Base-by-base conservation (phyloP, 2,113 vertebrate genomes). In the Helogale parvula region DNA sequence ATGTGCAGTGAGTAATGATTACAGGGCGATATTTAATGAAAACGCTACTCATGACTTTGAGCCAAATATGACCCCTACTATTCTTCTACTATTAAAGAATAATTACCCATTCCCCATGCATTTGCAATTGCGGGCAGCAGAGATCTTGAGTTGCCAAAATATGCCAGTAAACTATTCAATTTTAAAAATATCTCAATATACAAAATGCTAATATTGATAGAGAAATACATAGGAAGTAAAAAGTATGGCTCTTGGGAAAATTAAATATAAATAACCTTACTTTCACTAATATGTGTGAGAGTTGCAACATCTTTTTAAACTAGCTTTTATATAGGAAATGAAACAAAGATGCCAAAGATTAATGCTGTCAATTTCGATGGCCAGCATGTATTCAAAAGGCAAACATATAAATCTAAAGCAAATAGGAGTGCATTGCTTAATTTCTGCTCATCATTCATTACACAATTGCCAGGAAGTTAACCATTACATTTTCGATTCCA, bases 401-500 rank as follows among this genome's bases (percentile, higher is more conserved):
- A 97, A 91, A 96, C 80, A 94, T 93, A 95, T 95, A 95, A 92
- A 97, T 97, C 94, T 95, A 83, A 93, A 89, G 60, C 68, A 96
- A 96, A 97, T 63, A 95, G 77, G 72, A 96, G 2, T 85, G 5
- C 23, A 47, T 90, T 89, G 66, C 68, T 96, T 97, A 97, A 96
- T 96, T 97, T 96, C 87, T 97, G 66, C 63, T 86, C 91, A 92
- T 96, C 65, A 89, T 97, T 96, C 77, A 84, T 95, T 94, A 83
- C 38, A 89, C 50, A 91, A 89, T 80, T 97, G 79, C 92, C 93
- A 96, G 96, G 80, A 98, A 95, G 57, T 84, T 95, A 95, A 94
- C 35, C 27, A 16, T 96, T 96, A 65, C 47, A 38, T 96, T 96
- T 82, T 97, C 13, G 92, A 96, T 96, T 95, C 45, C 25, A 96